Evolutionary conservation across 2,888 invertebrate species (phyloP).

Genomic region (Anoncus sp.): DNA sequence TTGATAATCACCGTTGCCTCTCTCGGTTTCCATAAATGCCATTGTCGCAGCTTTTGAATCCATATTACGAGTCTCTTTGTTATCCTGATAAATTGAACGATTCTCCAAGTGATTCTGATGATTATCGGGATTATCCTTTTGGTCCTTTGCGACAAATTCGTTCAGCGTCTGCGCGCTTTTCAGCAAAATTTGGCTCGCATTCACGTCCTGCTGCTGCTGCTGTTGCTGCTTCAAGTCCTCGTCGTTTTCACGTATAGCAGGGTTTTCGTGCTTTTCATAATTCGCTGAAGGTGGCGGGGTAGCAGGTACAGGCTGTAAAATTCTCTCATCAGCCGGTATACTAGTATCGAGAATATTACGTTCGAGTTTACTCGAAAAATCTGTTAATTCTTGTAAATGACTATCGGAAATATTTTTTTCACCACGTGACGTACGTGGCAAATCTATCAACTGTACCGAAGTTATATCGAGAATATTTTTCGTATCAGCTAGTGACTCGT

Average conservation of each 20-base stretch:
- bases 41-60: conserved; percentile 74
- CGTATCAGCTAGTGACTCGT: conserved; percentile 54
- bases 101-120: conserved; percentile 37
- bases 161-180: conserved; percentile 62
- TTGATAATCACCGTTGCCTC: conserved; percentile 39
- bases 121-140: conserved; percentile 10
- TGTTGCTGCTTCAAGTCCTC: conserved; percentile 8
- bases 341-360: conserved; percentile 72
- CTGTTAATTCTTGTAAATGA: conserved; percentile 27
- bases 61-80: conserved; percentile 45
- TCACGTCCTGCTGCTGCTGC: background rate
- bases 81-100: background rate
- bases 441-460: conserved; percentile 67
- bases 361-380: conserved; percentile 73
- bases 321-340: conserved; percentile 63
- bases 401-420: background rate
- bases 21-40: conserved; percentile 76
- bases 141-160: conserved; percentile 57
- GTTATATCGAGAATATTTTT: conserved; percentile 44
- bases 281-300: conserved; percentile 79
- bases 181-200: conserved; percentile 1
- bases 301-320: conserved; percentile 72
- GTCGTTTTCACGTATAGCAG: conserved; percentile 1
- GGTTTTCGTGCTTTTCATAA: conserved; percentile 72
- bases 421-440: conserved; percentile 73